Base-by-base conservation (phyloP, 2,113 vertebrate genomes). In the Limnothrissa miodon region DNA sequence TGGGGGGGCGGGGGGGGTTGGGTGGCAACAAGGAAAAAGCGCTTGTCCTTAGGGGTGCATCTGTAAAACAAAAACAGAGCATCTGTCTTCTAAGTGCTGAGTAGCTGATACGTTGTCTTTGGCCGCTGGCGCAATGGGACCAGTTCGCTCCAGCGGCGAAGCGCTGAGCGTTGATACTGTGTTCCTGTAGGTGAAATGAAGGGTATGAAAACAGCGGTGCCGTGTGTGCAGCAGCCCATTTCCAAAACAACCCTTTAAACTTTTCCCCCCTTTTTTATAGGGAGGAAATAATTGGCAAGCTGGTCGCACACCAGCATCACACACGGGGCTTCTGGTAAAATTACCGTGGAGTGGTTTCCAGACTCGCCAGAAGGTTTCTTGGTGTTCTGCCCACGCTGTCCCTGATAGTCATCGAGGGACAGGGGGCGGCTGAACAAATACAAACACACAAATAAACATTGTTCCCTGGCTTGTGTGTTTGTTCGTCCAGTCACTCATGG, bases 31-130 rank as follows among this genome's bases (percentile, higher is more conserved):
- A 9, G 51, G 6, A 70, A 10, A 13, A 81, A 4, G 39, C 8
- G 19, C 78, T 82, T n/a, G 11, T 33, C n/a, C 8, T 39, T 13
- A 51, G 66, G 17, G 74, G 45, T n/a, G 0, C 5, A 21, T 1
- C 21, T 45, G 39, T 45, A 81, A 82, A 79, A 81, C 66, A 81
- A 42, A 84, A 80, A 45, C 80, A 80, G n/a, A 42, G 59, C n/a
- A 29, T 6, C 21, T 62, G 59, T 62, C 59, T 62, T n/a, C 25
- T 29, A 9, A 0, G 23, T 62, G 59, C 25, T 29, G 25, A 62
- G 10, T 62, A 8, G 59, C 59, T 11, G 59, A 62, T 29, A 29
- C 25, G 59, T 56, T 56, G 53, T 62, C 59, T 62, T 62, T 29
- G 9, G 59, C 25, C 6, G 5, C 25, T 11, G 59, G n/a, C 25